A percentile compares a stretch with the other conserved stretches of the same genome.
Conservation (phyloP, 2,888 invertebrate species). For the Tupiocoris notatus region DNA sequence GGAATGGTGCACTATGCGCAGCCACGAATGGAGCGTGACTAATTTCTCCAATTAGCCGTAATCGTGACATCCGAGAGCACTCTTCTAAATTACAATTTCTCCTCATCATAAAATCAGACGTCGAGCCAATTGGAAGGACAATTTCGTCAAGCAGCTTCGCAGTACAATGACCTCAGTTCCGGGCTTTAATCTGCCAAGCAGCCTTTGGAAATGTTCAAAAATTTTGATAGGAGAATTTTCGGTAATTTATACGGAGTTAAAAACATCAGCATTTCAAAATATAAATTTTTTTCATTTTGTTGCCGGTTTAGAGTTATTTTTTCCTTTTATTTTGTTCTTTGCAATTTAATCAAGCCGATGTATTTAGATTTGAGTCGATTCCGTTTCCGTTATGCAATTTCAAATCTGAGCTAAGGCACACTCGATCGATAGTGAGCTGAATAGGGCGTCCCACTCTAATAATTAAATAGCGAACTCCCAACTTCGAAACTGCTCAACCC, state of each 20-base stretch:
- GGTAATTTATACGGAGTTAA: not conserved
- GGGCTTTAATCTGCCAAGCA: too few relatives aligned
- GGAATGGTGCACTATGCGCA: not conserved
- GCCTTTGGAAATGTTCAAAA: too few relatives aligned
- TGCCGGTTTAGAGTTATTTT: not conserved
- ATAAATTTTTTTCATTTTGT: not conserved
- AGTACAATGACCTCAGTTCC: too few relatives aligned
- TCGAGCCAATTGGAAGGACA: not conserved
- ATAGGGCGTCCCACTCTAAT: not conserved
- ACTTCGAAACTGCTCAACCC: not conserved
- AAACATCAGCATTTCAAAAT: not conserved
- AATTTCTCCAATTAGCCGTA: not conserved
- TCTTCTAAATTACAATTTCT: not conserved
- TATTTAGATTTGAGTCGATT: too few relatives aligned
- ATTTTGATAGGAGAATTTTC: not conserved
- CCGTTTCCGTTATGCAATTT: too few relatives aligned
- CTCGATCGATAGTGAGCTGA: too few relatives aligned
- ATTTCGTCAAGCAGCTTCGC: too few relatives aligned
- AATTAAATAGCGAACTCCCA: not conserved
- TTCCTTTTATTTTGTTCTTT: too few relatives aligned
- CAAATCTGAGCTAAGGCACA: too few relatives aligned
- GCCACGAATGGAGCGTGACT: not conserved
- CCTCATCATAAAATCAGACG: not conserved
- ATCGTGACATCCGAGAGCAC: not conserved
- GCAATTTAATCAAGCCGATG: too few relatives aligned